A percentile compares a stretch with the other conserved stretches of the same genome.
phyloP scores from a whole-genome alignment of 2,797 vertebrate species.

The Pipistrellus kuhlii region DNA sequence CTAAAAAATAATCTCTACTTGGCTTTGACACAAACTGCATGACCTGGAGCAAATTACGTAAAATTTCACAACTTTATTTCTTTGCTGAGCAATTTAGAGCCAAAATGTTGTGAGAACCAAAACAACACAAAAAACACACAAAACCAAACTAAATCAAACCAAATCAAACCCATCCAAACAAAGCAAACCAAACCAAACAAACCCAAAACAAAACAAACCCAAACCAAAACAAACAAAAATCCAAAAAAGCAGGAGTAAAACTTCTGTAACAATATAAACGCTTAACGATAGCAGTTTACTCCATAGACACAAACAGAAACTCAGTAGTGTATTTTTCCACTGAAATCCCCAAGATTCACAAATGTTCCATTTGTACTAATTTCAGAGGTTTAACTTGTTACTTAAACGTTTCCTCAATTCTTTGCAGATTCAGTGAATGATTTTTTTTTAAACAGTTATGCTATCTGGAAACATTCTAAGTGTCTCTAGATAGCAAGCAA shows the following conservation, averaged over 20 bases:
- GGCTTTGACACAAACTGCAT: conserved; percentile 26
- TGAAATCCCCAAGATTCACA: neutral
- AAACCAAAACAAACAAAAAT: neutral
- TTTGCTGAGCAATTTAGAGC: conserved; percentile 27
- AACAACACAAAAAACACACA: conserved; percentile 8
- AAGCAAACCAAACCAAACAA: neutral
- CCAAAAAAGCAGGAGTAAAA: conserved; percentile 4
- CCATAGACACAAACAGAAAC: neutral
- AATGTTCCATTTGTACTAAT: conserved; percentile 36
- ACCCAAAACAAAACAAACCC: conserved; percentile 18
- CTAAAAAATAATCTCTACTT: neutral
- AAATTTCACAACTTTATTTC: conserved; percentile 30
- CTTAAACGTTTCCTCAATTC: conserved; percentile 43
- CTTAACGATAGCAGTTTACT: neutral
- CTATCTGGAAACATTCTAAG: conserved; percentile 7
- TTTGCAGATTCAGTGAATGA: neutral
- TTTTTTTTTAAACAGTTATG: neutral
- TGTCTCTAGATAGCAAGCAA: conserved; percentile 3
- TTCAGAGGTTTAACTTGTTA: conserved; percentile 43
- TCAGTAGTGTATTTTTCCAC: neutral
- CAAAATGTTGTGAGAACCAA: conserved; percentile 55
- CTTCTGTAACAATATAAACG: conserved; percentile 14
- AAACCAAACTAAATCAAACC: conserved; percentile 10
- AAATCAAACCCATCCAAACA: neutral
- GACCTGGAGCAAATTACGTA: conserved; percentile 17